Conservation (phyloP, 2,113 vertebrate species). For the Bungarus multicinctus region DNA sequence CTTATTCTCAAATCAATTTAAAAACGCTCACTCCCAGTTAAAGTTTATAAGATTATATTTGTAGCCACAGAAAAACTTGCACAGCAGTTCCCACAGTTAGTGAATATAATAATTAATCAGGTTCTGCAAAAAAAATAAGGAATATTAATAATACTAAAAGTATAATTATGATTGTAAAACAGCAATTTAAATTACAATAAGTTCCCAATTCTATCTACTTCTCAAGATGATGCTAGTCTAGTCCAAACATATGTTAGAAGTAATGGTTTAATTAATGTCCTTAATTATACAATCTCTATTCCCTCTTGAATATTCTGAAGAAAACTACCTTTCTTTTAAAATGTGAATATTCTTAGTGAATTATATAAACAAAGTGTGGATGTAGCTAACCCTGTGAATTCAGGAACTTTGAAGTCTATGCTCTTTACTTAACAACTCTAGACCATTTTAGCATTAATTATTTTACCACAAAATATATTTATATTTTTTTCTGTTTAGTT, state of each 20-base stretch:
- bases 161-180: background rate
- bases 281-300: background rate
- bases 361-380: background rate
- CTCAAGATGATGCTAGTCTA: background rate
- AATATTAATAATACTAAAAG: background rate
- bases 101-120: background rate
- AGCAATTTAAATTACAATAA: background rate
- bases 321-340: background rate
- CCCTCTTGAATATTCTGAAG: background rate
- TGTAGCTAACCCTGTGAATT: background rate
- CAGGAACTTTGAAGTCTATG: background rate
- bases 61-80: background rate
- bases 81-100: background rate
- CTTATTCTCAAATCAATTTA: background rate
- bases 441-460: background rate
- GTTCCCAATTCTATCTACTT: background rate
- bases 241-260: background rate
- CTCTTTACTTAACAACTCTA: background rate
- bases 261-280: background rate
- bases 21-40: background rate
- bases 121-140: background rate
- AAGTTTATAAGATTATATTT: background rate
- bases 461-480: slow-evolving; percentile 11
- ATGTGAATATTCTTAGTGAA: background rate
- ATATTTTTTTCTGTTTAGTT: background rate